These are phyloP conservation scores for Zapornia atra DNA, from an alignment of 2,113 vertebrate genomes.

Conservation along the genomic window DNA sequence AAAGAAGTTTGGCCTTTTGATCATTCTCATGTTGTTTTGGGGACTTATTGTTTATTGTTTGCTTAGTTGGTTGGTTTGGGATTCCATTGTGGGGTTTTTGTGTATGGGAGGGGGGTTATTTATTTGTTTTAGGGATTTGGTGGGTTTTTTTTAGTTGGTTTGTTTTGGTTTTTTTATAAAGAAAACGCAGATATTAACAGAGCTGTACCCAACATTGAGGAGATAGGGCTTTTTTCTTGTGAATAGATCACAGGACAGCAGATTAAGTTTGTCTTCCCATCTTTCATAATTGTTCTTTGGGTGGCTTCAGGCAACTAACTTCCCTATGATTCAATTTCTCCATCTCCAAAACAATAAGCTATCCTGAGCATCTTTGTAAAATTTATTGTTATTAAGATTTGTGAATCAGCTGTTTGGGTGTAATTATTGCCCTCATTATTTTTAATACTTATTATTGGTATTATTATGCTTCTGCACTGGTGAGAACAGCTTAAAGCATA, in stretches of 20 bases:
- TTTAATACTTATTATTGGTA: background rate
- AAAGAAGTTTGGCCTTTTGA: background rate
- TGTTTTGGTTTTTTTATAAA: background rate
- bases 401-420: background rate
- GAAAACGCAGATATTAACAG: background rate
- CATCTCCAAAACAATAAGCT: background rate
- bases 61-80: rapidly evolving
- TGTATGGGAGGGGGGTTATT: no score
- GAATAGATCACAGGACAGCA: background rate
- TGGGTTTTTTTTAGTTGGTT: background rate
- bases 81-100: no score
- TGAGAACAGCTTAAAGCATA: constrained; percentile 1
- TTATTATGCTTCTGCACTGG: background rate
- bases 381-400: background rate
- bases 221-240: background rate
- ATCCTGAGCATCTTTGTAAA: background rate
- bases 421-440: background rate
- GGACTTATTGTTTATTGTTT: background rate
- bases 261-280: background rate
- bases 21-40: background rate
- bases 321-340: background rate
- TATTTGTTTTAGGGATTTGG: no score
- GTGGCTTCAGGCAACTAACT: background rate
- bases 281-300: background rate
- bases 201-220: constrained; percentile 2